Conservation (phyloP, 1,140 invertebrate genomes). For the Temnothorax nylanderi region DNA sequence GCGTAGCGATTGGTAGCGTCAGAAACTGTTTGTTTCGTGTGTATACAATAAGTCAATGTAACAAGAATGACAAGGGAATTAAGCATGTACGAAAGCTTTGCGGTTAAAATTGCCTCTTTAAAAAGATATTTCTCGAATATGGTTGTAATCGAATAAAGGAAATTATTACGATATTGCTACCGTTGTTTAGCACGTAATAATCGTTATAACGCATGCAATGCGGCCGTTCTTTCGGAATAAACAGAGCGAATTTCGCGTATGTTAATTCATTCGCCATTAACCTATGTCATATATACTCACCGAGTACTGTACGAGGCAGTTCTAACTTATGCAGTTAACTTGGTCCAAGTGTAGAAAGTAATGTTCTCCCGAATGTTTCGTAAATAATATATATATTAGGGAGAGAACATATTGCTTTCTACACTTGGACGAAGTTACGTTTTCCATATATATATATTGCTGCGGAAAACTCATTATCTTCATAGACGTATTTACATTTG, state of each 20-base stretch:
- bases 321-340: constrained; percentile 3
- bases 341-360: background rate
- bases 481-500: background rate
- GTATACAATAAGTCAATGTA: background rate
- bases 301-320: background rate
- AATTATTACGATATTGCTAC: background rate
- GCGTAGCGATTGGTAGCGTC: background rate
- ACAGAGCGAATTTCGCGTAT: background rate
- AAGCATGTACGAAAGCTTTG: background rate
- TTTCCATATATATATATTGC: background rate
- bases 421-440: too few species aligned
- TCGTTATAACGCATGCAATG: background rate
- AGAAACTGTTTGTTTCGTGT: background rate
- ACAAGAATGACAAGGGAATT: background rate
- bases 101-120: background rate
- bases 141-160: background rate
- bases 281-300: background rate
- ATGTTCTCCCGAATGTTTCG: background rate
- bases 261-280: background rate
- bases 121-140: background rate
- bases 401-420: too few species aligned
- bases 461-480: background rate
- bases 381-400: too few species aligned
- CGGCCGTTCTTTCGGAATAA: background rate
- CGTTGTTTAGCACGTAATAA: background rate